These are phyloP conservation scores for Nymphicus hollandicus DNA, from an alignment of 2,113 vertebrate genomes.

Conservation along the genomic window DNA sequence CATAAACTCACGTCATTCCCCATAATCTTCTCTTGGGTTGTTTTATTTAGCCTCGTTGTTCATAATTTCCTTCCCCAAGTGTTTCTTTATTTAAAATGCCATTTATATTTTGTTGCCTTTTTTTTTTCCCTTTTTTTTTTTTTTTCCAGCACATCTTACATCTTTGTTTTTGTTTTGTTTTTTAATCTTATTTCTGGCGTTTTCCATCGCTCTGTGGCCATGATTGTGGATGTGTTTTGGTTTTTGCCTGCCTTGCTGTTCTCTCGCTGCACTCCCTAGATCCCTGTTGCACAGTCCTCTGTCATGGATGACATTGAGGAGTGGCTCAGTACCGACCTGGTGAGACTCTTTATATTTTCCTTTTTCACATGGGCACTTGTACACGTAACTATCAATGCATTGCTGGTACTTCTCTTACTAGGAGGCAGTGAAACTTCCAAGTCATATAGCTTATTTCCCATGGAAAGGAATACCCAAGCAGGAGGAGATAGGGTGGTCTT, in stretches of 20 bases:
- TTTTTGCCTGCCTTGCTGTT: constrained; percentile 81
- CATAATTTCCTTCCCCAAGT: constrained; percentile 37
- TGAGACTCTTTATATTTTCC: constrained; percentile 85
- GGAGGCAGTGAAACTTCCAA: background rate
- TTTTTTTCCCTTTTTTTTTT: constrained; percentile 66
- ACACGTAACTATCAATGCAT: background rate
- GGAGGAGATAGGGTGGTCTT: background rate
- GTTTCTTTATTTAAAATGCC: constrained; percentile 62
- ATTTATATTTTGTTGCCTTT: constrained; percentile 59
- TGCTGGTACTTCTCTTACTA: background rate
- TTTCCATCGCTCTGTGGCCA: constrained; percentile 74
- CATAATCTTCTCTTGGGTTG: constrained; percentile 18
- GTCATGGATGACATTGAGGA: constrained; percentile 99
- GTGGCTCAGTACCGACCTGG: constrained; percentile 98
- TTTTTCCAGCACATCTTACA: constrained; percentile 72
- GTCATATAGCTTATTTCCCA: background rate
- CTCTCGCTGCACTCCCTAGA: constrained; percentile 83
- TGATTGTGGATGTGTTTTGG: constrained; percentile 78
- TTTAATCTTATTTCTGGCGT: constrained; percentile 72
- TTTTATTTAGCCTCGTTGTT: constrained; percentile 40
- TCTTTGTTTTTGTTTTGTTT: constrained; percentile 74
- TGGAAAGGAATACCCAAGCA: background rate
- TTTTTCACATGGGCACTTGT: constrained; percentile 4
- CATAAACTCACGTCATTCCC: constrained; percentile 31
- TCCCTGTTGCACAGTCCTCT: constrained; percentile 90